Evolutionary conservation across 2,113 vertebrate genomes (phyloP).

Genomic region (Prinia subflava): DNA sequence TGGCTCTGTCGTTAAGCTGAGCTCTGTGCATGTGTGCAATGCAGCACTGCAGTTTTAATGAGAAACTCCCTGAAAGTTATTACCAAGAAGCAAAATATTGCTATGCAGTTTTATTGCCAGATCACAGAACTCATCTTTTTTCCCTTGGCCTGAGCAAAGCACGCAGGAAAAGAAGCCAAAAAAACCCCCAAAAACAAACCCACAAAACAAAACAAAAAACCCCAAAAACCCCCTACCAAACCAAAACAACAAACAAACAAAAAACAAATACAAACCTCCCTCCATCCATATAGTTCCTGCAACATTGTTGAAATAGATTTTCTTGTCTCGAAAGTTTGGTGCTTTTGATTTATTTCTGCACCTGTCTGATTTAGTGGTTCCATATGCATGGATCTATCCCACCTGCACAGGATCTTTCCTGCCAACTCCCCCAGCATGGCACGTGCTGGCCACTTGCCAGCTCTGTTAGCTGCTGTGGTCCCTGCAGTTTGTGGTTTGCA

Average conservation of each 20-base stretch:
- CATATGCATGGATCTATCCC: not conserved
- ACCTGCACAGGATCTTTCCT: not conserved
- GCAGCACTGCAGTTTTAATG: conserved; percentile 33
- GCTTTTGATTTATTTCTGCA: not conserved
- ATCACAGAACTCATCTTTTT: conserved; percentile 22
- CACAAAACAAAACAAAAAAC: not conserved
- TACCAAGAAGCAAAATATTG: not conserved
- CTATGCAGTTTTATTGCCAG: conserved; percentile 35
- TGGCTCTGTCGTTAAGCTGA: not conserved
- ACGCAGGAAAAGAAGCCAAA: not conserved
- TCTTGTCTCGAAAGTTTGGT: not conserved
- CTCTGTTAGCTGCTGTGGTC: not conserved
- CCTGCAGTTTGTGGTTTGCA: not conserved
- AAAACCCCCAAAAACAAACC: not conserved
- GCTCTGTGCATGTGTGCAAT: not conserved
- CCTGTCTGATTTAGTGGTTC: not conserved
- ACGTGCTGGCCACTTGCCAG: not conserved
- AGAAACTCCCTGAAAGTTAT: conserved; percentile 48
- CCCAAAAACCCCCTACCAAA: not conserved
- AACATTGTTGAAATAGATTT: not conserved
- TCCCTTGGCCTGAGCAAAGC: not conserved
- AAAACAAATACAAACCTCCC: not conserved
- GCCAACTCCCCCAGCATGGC: not conserved
- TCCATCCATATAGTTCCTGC: not conserved
- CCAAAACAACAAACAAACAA: not conserved